Conservation (phyloP, 2,113 vertebrate species). For the Leiothrix lutea region DNA sequence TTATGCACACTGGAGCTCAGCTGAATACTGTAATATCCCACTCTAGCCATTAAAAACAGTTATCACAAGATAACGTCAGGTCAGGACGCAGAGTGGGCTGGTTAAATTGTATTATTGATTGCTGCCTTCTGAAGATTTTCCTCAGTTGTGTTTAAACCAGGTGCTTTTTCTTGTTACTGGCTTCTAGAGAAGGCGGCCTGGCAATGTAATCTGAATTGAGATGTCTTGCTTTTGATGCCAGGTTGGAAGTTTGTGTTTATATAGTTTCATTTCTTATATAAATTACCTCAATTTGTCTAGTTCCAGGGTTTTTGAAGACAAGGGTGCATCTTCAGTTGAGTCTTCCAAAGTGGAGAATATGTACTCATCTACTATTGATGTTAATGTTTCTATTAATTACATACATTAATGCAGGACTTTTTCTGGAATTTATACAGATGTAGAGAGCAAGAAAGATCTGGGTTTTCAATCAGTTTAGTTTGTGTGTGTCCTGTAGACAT, state of each 20-base stretch:
- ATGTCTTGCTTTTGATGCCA: not conserved
- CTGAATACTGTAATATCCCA: not conserved
- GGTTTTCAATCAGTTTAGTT: slow-evolving; percentile 1
- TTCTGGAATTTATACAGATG: not conserved
- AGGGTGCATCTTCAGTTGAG: not conserved
- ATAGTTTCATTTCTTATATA: not conserved
- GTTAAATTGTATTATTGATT: not conserved
- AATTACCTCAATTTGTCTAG: not conserved
- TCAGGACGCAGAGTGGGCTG: not conserved
- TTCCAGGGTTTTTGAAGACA: not conserved
- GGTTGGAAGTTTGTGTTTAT: not conserved
- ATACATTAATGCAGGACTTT: not conserved
- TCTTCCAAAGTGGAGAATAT: not conserved
- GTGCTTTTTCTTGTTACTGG: not conserved
- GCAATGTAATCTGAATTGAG: not conserved
- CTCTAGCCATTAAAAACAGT: slow-evolving; percentile 22
- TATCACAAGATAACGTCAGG: slow-evolving; percentile 6
- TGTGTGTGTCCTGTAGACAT: slow-evolving; percentile 41
- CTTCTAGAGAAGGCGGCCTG: not conserved
- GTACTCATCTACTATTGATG: not conserved
- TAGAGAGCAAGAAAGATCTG: not conserved
- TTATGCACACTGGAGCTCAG: not conserved
- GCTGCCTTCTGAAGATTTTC: not conserved
- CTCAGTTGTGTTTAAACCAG: not conserved
- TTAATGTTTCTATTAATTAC: not conserved